phyloP scores from a whole-genome alignment of 1,140 invertebrate species.

The Drosophila punjabiensis region DNA sequence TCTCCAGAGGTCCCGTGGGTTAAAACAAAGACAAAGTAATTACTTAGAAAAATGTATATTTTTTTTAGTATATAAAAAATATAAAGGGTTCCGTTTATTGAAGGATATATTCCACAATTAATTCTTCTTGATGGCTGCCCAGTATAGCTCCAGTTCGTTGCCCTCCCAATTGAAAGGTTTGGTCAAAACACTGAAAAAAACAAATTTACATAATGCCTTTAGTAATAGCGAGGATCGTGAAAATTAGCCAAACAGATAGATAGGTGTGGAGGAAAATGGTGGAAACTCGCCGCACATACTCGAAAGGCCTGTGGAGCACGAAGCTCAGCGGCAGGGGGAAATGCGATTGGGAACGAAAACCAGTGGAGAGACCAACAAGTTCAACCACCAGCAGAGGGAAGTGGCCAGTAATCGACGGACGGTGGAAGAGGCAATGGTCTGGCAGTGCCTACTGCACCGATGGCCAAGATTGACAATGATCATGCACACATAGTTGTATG shows the following conservation, averaged over 20 bases:
- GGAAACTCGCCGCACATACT: conserved; percentile 9
- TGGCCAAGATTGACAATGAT: conserved; percentile 82
- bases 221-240: conserved; percentile 30
- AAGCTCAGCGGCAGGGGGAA: conserved; percentile 20
- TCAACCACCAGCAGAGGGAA: conserved; percentile 38
- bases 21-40: neutral
- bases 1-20: neutral
- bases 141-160: conserved; percentile 71
- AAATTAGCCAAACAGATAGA: conserved; percentile 37
- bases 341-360: conserved; percentile 5
- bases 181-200: conserved; percentile 68
- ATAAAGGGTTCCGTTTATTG: neutral
- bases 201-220: conserved; percentile 49
- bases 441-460: conserved; percentile 76
- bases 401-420: conserved; percentile 14
- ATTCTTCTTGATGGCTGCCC: conserved; percentile 66
- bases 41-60: neutral
- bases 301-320: neutral
- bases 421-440: conserved; percentile 17
- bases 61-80: neutral
- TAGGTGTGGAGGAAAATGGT: conserved; percentile 18
- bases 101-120: neutral
- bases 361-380: conserved; percentile 58
- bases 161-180: conserved; percentile 81
- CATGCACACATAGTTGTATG: conserved; percentile 48